Conservation (phyloP, 2,113 vertebrate species). For the Dendropsophus ebraccatus region DNA sequence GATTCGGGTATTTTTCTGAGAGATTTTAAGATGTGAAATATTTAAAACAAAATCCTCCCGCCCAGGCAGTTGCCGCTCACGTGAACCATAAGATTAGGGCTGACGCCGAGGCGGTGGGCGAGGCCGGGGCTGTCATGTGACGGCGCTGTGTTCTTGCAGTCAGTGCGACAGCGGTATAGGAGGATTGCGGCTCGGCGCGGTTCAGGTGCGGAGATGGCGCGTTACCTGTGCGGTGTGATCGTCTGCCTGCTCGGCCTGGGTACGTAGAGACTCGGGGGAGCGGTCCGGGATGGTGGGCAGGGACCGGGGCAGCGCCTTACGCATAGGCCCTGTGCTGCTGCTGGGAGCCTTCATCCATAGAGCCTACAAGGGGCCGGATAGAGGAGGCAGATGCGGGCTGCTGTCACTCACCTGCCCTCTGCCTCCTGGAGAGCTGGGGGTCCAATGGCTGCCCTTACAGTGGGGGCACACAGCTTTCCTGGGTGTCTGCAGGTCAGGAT, state of each 20-base stretch:
- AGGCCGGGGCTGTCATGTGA: constrained; percentile 45
- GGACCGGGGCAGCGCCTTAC: background rate
- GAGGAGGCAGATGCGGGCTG: no score
- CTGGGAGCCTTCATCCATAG: no score
- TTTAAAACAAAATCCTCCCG: background rate
- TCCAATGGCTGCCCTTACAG: background rate
- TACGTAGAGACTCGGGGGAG: background rate
- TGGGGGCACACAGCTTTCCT: no score
- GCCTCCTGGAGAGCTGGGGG: background rate
- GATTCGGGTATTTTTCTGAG: background rate
- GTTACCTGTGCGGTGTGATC: background rate
- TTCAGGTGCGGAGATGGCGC: background rate
- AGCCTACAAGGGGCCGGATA: no score
- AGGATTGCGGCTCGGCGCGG: background rate
- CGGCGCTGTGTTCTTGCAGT: constrained; percentile 7
- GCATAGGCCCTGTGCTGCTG: no score
- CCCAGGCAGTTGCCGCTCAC: background rate
- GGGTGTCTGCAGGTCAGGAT: no score
- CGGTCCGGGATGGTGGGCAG: background rate
- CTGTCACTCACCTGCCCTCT: background rate
- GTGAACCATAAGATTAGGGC: background rate
- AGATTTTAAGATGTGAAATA: background rate
- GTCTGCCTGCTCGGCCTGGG: constrained; percentile 36
- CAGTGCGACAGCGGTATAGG: background rate
- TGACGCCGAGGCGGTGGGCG: constrained; percentile 16